Evolutionary conservation across 1,140 invertebrate species (phyloP), one percentile per base, ranked within the genome.

Genomic region (Parapsyche elsis): DNA sequence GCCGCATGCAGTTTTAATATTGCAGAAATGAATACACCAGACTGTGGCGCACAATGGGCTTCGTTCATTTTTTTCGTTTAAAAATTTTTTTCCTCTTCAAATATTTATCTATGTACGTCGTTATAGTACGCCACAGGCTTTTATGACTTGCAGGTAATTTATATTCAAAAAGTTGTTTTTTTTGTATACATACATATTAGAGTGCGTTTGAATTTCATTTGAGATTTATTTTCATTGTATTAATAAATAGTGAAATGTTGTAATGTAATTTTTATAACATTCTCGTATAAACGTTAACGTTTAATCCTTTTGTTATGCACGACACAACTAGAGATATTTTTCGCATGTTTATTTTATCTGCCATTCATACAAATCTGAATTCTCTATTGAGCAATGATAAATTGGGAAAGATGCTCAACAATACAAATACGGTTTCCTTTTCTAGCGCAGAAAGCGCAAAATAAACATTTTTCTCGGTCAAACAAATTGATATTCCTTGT

Each of bases 361-460:
- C 53, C 53, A 57, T 57, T 57, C 53, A 57, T 57, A 57, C 53
- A 57, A 57, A 57, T 57, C 53, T 21, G 19, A 57, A n/a, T 16
- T 67, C 24, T 26, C 64, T 67, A 67, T 67, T 67, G 64, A 67
- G 24, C 16, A 23, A 67, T 67, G 64, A 67, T 67, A 67, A 23
- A 67, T 67, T 26, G 64, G 24, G 24, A 21, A 21, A 21, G 14
- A 67, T 23, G 10, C 16, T 24, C n/a, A 16, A 67, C 24, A 67
- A 67, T 21, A 67, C 24, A 67, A 67, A 67, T 24, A 67, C n/a
- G 10, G 64, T 24, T 21, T 57, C 53, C 53, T 10, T 57, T 21
- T 23, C 2, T 16, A 38, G 30, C 7, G 21, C 2, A 26, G 64
- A 67, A 23, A 67, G 12, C 64, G 5, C 24, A 26, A 67, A 67